phyloP scores from a whole-genome alignment of 2,888 invertebrate species.

The Ernsta delagoae region DNA sequence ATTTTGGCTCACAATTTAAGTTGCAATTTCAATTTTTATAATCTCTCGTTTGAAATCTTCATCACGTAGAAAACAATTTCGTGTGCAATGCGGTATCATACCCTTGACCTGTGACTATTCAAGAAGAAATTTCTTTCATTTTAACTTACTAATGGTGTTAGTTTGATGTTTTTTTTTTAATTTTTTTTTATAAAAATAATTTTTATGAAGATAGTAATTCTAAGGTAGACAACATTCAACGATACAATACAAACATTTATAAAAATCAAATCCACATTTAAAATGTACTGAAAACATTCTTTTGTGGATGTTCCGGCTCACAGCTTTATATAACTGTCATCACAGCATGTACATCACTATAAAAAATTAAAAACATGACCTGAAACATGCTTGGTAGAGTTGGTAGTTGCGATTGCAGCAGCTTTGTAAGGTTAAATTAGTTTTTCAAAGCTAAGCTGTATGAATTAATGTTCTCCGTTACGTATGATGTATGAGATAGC shows the following conservation, averaged over 20 bases:
- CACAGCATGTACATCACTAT: not conserved
- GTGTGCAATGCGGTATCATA: not conserved
- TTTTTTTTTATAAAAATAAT: no score
- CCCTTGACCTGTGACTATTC: not conserved
- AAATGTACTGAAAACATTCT: not conserved
- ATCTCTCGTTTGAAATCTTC: not conserved
- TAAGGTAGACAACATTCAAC: no score
- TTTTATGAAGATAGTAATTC: no score
- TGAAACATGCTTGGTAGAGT: not conserved
- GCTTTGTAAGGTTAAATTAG: constrained; percentile 27
- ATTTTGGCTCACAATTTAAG: not conserved
- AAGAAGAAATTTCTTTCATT: no score
- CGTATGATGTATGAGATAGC: constrained; percentile 12
- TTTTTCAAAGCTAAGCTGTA: constrained; percentile 26
- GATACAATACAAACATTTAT: no score
- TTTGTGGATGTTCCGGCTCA: not conserved
- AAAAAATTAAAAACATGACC: not conserved
- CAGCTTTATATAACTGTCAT: not conserved
- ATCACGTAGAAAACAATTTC: not conserved
- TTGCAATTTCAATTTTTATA: not conserved
- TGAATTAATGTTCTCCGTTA: constrained; percentile 10
- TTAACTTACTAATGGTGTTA: no score
- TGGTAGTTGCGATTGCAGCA: not conserved
- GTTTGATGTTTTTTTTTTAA: no score
- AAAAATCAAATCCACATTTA: not conserved